Percentiles rank a stretch among this genome's conserved stretches.
Evolutionary conservation across 2,888 invertebrate genomes (phyloP).

Genomic region (Chrysolina oricalcia): DNA sequence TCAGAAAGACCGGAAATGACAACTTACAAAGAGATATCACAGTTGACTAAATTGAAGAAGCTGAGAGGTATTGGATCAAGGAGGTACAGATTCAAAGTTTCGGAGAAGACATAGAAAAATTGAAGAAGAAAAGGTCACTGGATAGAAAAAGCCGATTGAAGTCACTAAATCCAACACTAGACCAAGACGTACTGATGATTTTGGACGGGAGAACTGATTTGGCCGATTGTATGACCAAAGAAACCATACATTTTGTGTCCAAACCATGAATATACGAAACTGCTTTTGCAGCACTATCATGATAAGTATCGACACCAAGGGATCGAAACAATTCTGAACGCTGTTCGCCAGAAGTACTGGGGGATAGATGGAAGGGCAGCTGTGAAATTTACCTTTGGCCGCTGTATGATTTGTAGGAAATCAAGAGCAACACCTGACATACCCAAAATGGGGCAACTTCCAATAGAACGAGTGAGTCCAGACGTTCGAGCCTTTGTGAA

Average conservation of each 20-base stretch:
- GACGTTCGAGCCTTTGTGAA: background rate
- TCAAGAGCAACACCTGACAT: slow-evolving; percentile 4
- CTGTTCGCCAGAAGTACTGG: slow-evolving; percentile 37
- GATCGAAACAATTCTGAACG: slow-evolving; percentile 30
- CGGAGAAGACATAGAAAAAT: background rate
- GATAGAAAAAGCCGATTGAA: background rate
- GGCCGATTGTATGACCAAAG: background rate
- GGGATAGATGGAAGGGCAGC: slow-evolving; percentile 35
- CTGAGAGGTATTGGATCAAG: background rate
- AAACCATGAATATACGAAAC: background rate
- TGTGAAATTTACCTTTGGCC: slow-evolving; percentile 22
- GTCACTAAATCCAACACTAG: background rate
- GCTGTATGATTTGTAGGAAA: slow-evolving; percentile 21
- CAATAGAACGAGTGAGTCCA: slow-evolving; percentile 11
- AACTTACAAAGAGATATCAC: background rate
- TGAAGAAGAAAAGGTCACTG: background rate
- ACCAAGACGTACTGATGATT: background rate
- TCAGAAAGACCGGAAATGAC: background rate
- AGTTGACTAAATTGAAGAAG: background rate
- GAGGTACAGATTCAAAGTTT: background rate
- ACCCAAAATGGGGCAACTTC: slow-evolving; percentile 13
- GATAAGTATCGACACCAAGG: slow-evolving; percentile 29
- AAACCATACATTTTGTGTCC: background rate
- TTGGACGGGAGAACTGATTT: background rate
- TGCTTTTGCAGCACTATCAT: background rate